Conservation (phyloP, 2,113 vertebrate species). For the Pygathrix nemaeus region DNA sequence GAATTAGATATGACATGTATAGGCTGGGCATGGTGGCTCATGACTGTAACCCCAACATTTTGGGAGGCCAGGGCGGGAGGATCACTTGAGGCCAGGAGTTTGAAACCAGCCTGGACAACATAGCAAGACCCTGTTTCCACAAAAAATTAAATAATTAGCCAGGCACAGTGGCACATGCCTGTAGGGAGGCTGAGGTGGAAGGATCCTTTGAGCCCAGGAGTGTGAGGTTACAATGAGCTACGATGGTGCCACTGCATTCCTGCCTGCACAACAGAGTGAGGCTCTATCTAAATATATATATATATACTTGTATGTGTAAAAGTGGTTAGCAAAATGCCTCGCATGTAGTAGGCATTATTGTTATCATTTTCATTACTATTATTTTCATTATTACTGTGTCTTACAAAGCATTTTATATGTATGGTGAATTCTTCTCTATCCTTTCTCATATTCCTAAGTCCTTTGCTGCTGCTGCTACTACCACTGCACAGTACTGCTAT, state of each 20-base stretch:
- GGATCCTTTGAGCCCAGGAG: background rate
- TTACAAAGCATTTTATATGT: conserved; percentile 15
- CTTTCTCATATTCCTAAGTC: conserved; percentile 7
- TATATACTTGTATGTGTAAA: background rate
- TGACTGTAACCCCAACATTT: background rate
- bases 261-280: background rate
- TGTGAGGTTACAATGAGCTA: background rate
- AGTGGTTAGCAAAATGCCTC: background rate
- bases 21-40: background rate
- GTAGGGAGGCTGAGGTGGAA: background rate
- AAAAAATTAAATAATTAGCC: background rate
- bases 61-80: background rate
- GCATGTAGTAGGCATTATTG: background rate
- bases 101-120: background rate
- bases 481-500: background rate
- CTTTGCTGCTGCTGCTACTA: background rate
- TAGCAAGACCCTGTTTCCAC: background rate
- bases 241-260: background rate
- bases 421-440: conserved; percentile 16
- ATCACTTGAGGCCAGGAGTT: background rate
- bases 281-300: background rate
- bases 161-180: background rate
- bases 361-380: background rate
- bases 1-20: conserved; percentile 6
- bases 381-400: background rate